Evolutionary conservation across 2,113 vertebrate species (phyloP).

Genomic region (Passer montanus): DNA sequence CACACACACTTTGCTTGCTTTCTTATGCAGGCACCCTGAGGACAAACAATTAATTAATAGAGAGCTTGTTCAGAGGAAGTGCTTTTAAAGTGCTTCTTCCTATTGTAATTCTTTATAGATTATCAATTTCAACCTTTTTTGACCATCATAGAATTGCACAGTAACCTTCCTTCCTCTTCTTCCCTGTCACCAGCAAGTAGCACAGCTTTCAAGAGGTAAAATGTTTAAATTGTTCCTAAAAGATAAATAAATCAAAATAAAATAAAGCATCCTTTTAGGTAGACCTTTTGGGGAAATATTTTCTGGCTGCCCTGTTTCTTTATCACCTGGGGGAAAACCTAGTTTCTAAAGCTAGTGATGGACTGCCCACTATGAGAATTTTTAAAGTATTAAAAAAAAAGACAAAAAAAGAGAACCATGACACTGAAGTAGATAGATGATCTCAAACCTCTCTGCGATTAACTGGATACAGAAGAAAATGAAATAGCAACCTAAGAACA

Average conservation of each 20-base stretch:
- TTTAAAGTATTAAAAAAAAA: neutral
- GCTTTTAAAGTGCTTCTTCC: conserved; percentile 48
- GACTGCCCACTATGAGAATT: neutral
- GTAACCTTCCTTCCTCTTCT: conserved; percentile 48
- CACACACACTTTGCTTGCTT: neutral
- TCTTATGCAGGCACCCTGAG: conserved; percentile 29
- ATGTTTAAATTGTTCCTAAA: conserved; percentile 13
- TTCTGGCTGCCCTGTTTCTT: neutral
- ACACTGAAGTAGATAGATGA: neutral
- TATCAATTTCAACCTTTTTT: conserved; percentile 72
- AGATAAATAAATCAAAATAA: neutral
- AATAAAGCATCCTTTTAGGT: neutral
- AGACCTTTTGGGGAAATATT: neutral
- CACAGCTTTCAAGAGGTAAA: conserved; percentile 10
- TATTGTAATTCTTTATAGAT: conserved; percentile 72
- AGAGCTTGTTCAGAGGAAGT: conserved; percentile 61
- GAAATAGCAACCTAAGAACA: conserved; percentile 25
- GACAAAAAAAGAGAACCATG: neutral
- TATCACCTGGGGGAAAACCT: neutral
- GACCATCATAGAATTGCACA: conserved; percentile 54
- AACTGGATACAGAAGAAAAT: conserved; percentile 34
- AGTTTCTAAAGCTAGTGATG: neutral
- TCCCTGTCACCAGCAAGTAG: conserved; percentile 17
- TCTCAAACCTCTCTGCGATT: neutral
- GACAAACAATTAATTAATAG: conserved; percentile 79